Evolutionary conservation across 2,113 vertebrate genomes (phyloP), one percentile per base, ranked within the genome.

Genomic region (Stictonetta naevosa): DNA sequence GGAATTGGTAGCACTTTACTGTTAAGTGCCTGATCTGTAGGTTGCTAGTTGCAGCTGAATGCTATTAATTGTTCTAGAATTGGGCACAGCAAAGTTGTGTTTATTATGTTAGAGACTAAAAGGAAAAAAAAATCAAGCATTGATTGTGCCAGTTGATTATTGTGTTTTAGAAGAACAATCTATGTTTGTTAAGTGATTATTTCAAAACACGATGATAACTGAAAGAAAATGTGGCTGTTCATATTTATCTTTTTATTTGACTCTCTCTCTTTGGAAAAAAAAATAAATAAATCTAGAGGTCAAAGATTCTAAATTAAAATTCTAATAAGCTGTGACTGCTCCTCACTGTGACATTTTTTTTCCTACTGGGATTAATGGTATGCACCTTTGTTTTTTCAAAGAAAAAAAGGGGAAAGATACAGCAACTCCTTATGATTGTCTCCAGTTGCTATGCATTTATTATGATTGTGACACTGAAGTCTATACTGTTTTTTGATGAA

Each of bases 401-500:
- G 72, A 7, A 68, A 84, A 84, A 84, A 83, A 80, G 68, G 88
- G 69, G 36, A 83, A 90, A 34, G 77, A 16, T 86, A 76, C 67
- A 88, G 80, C 76, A 75, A 55, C 18, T 84, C 69, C 80, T 87
- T 68, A 40, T 38, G 66, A 87, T 95, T 97, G 97, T 90, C 73
- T 94, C 81, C 93, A 96, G 94, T 53, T 90, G 86, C 95, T 96
- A 36, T 95, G 83, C 76, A 80, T 93, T 96, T 96, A 93, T 97
- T 93, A 92, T 95, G 91, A 94, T 90, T 97, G 92, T 96, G 85
- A 96, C 95, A 97, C 96, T 97, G 96, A 97, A 93, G 95, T 96
- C 93, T 96, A 21, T 94, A 93, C 75, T 97, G 11, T 88, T 95
- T 97, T 96, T 95, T 97, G 93, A 95, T 92, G 95, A 81, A 79